Evolutionary conservation across 2,888 invertebrate species (phyloP).

Genomic region (Hydrotaea diabolus): DNA sequence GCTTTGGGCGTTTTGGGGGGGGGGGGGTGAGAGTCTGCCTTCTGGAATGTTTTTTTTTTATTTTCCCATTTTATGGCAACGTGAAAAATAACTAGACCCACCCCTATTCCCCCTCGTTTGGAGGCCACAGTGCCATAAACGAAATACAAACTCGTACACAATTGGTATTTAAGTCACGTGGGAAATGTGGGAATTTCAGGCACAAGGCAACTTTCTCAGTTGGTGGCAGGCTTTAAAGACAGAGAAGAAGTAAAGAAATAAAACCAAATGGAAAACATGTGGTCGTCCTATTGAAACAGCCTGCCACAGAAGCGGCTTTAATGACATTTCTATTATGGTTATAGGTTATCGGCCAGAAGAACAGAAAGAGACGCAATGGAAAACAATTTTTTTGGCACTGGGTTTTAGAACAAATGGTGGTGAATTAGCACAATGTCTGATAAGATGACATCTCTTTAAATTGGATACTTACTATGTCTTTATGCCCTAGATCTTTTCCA

Average conservation of each 20-base stretch:
- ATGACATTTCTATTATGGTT: neutral
- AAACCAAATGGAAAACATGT: neutral
- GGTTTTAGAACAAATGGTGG: too few species aligned
- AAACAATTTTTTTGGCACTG: too few species aligned
- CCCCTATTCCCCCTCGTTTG: neutral
- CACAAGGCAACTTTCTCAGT: neutral
- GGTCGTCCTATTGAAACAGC: neutral
- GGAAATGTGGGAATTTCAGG: neutral
- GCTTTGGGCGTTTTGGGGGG: too few species aligned
- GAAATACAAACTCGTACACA: neutral
- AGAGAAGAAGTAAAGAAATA: neutral
- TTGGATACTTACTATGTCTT: too few species aligned
- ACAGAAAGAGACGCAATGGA: too few species aligned
- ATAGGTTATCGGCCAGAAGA: neutral
- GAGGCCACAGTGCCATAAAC: neutral
- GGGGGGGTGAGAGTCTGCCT: neutral
- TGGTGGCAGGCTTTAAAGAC: neutral
- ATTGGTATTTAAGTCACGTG: constrained; percentile 48
- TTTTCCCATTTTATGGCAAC: neutral
- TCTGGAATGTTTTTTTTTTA: neutral
- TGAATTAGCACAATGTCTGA: too few species aligned
- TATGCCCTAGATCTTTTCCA: too few species aligned
- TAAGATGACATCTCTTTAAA: too few species aligned
- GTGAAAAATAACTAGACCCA: neutral
- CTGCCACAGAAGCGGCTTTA: neutral